Base-by-base conservation (phyloP, 2,888 invertebrate species). In the Siphonodentalium dalli region DNA sequence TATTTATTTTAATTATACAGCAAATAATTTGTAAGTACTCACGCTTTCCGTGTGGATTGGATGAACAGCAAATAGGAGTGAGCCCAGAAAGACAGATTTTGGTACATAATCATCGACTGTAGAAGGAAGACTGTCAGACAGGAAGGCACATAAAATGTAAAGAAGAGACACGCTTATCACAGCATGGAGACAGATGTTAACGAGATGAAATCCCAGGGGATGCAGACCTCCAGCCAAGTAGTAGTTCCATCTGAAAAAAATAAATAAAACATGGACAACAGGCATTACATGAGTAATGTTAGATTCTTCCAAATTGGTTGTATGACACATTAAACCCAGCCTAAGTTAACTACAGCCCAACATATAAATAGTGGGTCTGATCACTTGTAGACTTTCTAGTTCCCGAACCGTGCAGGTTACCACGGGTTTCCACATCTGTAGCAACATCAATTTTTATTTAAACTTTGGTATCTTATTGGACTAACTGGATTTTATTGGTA, bases 21-120 rank as follows among this genome's bases (percentile, higher is more conserved):
- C 23, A 40, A 18, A 1, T 11, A 15, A 26, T 4, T 6, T 5
- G 26, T 2, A 3, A n/a, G 18, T 24, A 72, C 85, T 81, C 77
- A 88, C 92, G 54, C 92, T 90, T 85, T 98, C 97, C 0, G 90
- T 88, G 82, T 98, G 97, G 42, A 97, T 84, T 0, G 98, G 97
- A 85, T 97, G 97, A 15, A 91, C 88, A 13, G 93, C 87, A 84
- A 96, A 98, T 24, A 96, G 77, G 3, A 90, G 68, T 15, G 90
- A 85, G 33, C 89, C 86, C 49, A 89, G 83, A 68, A 88, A 88
- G 34, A 89, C 85, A 3, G 80, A 62, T 44, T 61, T 65, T 7
- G 67, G 64, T 33, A 63, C 64, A 42, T 57, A 56, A 55, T 68
- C 66, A 21, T 57, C 40, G 11, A 46, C 34, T 21, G n/a, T 35